These are phyloP conservation scores for Drosophila imparisetae DNA, from an alignment of 2,888 invertebrate species.

Conservation along the genomic window DNA sequence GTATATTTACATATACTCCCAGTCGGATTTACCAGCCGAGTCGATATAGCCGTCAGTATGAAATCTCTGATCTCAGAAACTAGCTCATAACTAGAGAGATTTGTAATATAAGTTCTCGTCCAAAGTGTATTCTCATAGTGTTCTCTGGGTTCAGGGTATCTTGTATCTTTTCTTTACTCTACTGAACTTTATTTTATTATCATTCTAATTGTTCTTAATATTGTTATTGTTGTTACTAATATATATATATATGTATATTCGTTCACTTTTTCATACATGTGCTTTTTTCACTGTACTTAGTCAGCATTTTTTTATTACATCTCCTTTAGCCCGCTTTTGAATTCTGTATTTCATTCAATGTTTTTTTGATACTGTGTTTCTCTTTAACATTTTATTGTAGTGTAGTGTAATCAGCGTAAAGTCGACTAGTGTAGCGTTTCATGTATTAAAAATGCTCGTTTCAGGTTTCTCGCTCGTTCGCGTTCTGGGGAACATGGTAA, in stretches of 20 bases:
- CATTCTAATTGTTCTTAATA: not conserved
- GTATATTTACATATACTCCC: too few species aligned
- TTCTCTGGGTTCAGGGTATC: not conserved
- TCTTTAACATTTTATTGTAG: constrained; percentile 6
- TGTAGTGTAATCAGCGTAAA: constrained; percentile 25
- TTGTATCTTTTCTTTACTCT: not conserved
- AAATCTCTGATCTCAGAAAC: too few species aligned
- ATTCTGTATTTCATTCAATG: too few species aligned
- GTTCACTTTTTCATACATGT: too few species aligned
- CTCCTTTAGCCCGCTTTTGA: not conserved
- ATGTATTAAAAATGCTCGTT: constrained; percentile 44
- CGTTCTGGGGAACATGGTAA: constrained; percentile 49
- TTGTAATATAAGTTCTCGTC: too few species aligned
- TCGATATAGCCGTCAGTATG: too few species aligned
- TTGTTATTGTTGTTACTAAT: too few species aligned
- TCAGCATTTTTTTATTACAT: not conserved
- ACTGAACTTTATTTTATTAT: not conserved
- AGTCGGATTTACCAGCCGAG: too few species aligned
- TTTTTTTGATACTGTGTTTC: not conserved
- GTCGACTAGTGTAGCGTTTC: constrained; percentile 1
- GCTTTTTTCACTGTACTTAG: not conserved
- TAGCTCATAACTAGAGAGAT: too few species aligned
- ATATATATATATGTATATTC: not conserved
- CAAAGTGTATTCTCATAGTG: not conserved
- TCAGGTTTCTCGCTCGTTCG: constrained; percentile 20